These are phyloP conservation scores for Ditylenchus weischeri DNA, from an alignment of 2,888 invertebrate species.

Conservation along the genomic window DNA sequence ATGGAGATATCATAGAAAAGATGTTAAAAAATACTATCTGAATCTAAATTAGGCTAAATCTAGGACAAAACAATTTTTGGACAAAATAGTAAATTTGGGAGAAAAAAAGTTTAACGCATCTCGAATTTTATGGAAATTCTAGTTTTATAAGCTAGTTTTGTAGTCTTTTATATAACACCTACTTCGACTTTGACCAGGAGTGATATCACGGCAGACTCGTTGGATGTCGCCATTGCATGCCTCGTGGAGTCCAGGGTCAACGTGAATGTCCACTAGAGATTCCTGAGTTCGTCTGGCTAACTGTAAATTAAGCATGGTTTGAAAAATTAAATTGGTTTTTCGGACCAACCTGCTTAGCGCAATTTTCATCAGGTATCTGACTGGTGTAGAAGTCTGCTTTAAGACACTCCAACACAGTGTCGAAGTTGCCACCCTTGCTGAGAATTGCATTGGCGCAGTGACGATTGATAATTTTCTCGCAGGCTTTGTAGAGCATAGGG, in stretches of 20 bases:
- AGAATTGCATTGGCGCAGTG: constrained; percentile 48
- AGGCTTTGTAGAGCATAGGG: constrained; percentile 70
- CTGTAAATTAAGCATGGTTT: constrained; percentile 15
- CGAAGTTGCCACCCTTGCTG: constrained; percentile 45
- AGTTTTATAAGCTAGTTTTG: too few species aligned
- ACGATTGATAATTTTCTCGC: constrained; percentile 26
- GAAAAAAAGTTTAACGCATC: too few species aligned
- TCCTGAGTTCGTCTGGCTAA: constrained; percentile 74
- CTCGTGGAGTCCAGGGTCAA: constrained; percentile 80
- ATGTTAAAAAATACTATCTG: too few species aligned
- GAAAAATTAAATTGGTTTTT: not conserved
- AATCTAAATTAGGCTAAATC: too few species aligned
- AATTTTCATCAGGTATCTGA: constrained; percentile 72
- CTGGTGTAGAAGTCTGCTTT: constrained; percentile 75
- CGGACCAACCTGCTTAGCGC: constrained; percentile 63
- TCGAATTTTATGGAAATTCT: too few species aligned
- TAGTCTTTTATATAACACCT: not conserved
- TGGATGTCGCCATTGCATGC: constrained; percentile 77
- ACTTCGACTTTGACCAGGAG: constrained; percentile 82
- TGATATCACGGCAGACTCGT: constrained; percentile 64
- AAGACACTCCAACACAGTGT: constrained; percentile 80
- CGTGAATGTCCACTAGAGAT: constrained; percentile 86
- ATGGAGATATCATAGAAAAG: too few species aligned
- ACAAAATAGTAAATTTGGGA: too few species aligned
- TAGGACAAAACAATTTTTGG: too few species aligned